A percentile compares a stretch with the other conserved stretches of the same genome.
Evolutionary conservation across 2,113 vertebrate genomes (phyloP).

Genomic region (Actenoides hombroni): DNA sequence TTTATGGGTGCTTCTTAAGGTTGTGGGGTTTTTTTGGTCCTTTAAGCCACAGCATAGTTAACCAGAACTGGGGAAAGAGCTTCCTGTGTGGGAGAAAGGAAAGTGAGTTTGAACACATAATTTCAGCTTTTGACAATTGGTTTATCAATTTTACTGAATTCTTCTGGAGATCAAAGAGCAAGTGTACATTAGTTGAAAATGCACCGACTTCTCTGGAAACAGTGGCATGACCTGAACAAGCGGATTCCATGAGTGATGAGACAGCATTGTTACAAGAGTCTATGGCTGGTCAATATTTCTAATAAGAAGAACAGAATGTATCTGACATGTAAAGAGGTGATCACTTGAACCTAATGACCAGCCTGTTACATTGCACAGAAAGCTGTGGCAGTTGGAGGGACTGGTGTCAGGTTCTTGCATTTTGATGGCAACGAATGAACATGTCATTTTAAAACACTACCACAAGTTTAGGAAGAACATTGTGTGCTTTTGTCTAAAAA

Average conservation of each 20-base stretch:
- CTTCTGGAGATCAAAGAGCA: neutral
- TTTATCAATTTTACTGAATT: neutral
- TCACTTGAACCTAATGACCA: neutral
- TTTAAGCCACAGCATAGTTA: neutral
- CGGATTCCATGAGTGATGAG: neutral
- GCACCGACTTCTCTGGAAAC: neutral
- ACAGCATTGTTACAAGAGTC: neutral
- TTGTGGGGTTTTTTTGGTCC: neutral
- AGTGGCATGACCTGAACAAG: neutral
- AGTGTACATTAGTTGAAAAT: neutral
- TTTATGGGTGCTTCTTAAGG: neutral
- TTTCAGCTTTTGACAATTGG: neutral
- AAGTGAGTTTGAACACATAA: neutral
- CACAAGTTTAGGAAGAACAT: neutral
- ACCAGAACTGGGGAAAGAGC: neutral
- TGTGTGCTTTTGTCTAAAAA: neutral
- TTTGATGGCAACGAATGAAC: neutral
- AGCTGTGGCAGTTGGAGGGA: neutral
- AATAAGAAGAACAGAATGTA: neutral
- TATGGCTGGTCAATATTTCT: neutral
- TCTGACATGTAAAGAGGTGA: neutral
- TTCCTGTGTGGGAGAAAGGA: neutral
- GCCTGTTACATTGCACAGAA: neutral
- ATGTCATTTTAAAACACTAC: neutral
- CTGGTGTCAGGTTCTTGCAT: neutral